These are phyloP conservation scores for Sitta europaea DNA, from an alignment of 2,113 vertebrate species.

Conservation along the genomic window DNA sequence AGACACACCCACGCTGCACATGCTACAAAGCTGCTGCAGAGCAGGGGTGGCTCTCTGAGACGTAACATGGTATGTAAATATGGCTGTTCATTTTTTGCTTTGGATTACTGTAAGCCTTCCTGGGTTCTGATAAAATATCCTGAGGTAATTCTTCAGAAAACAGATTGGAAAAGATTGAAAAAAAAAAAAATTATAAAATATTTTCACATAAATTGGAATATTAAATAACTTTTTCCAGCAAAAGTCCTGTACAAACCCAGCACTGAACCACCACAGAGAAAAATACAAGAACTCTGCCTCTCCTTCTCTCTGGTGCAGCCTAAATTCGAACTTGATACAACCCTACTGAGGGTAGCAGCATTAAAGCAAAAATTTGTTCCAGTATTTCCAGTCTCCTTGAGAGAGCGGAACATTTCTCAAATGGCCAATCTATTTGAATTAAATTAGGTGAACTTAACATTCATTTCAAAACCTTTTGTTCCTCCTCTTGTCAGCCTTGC, in stretches of 20 bases:
- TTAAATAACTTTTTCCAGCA: background rate
- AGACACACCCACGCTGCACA: background rate
- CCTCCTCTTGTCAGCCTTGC: background rate
- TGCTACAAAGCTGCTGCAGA: background rate
- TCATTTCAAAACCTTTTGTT: conserved; percentile 40
- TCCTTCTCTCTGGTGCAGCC: background rate
- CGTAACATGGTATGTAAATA: background rate
- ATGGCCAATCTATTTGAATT: conserved; percentile 9
- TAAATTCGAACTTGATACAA: background rate
- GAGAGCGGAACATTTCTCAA: background rate
- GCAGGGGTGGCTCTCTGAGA: background rate
- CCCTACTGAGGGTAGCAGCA: background rate
- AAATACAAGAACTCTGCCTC: background rate
- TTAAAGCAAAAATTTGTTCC: conserved; percentile 10
- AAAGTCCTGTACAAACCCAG: background rate
- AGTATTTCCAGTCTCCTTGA: background rate
- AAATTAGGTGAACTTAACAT: conserved; percentile 6
- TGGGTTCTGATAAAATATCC: background rate
- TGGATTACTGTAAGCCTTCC: background rate
- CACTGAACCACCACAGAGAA: background rate
- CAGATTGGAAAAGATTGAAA: background rate
- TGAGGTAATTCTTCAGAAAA: background rate
- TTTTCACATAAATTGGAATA: background rate
- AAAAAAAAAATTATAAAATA: background rate
- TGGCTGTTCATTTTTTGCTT: background rate